These are phyloP conservation scores for Habrosyne pyritoides DNA, from an alignment of 2,888 invertebrate species.

Conservation along the genomic window DNA sequence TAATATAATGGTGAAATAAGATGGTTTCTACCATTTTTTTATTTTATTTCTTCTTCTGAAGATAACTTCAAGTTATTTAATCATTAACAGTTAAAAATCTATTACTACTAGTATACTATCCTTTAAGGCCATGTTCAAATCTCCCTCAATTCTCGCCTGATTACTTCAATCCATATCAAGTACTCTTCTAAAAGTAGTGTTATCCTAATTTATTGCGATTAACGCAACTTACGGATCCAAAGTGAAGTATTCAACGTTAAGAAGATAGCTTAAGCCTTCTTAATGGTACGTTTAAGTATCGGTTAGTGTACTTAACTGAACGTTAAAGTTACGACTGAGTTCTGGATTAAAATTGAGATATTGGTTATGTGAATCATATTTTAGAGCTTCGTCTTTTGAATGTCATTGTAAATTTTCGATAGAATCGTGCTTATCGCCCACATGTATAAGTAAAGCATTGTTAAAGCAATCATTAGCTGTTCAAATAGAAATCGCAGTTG, in stretches of 20 bases:
- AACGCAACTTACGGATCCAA: slow-evolving; percentile 18
- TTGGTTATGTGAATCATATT: background rate
- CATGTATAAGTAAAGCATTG: background rate
- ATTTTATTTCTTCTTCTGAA: too few species aligned
- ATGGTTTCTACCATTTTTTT: too few species aligned
- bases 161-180: background rate
- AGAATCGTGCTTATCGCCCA: background rate
- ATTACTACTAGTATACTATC: too few species aligned
- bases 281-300: slow-evolving; percentile 31
- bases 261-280: slow-evolving; percentile 29
- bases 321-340: slow-evolving; percentile 1
- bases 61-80: too few species aligned
- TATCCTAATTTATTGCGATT: slow-evolving; percentile 47
- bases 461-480: background rate
- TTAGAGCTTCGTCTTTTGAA: background rate
- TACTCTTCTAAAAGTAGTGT: slow-evolving; percentile 18
- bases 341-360: slow-evolving; percentile 4
- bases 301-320: slow-evolving; percentile 23
- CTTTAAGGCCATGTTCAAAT: background rate
- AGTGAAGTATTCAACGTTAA: slow-evolving; percentile 26
- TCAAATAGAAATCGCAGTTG: background rate
- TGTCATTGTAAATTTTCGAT: background rate
- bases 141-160: background rate
- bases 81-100: too few species aligned
- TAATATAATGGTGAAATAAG: too few species aligned